Conservation (phyloP, 2,113 vertebrate genomes). For the Myrmecophaga tridactyla region DNA sequence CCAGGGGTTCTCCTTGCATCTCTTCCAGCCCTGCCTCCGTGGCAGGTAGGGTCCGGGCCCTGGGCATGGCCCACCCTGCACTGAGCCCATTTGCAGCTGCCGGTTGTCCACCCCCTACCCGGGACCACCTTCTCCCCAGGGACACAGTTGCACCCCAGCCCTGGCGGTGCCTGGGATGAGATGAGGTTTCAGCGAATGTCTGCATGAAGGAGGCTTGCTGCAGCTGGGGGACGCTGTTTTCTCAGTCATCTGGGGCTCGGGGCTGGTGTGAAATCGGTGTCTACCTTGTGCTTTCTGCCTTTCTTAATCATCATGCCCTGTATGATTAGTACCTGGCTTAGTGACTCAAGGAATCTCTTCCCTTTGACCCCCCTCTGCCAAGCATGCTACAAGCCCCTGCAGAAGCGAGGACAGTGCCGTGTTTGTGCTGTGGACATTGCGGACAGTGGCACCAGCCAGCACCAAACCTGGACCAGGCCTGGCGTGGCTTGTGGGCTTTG, state of each 20-base stretch:
- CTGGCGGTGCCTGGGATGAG: not conserved
- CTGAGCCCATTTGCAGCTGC: not conserved
- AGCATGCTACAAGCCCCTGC: not conserved
- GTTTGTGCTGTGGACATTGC: no score
- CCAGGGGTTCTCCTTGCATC: no score
- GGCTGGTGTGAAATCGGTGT: fast-evolving
- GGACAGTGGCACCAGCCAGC: no score
- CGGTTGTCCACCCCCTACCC: fast-evolving
- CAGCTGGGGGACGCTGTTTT: fast-evolving
- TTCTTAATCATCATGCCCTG: fast-evolving
- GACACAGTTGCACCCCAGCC: not conserved
- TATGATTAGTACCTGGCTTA: not conserved
- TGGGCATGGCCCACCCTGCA: not conserved
- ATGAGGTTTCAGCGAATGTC: no score
- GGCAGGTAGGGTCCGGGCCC: not conserved
- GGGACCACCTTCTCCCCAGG: fast-evolving
- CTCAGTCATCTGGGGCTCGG: not conserved
- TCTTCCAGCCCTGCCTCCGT: not conserved
- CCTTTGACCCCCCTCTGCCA: not conserved
- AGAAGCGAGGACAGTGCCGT: no score
- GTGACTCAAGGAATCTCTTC: not conserved
- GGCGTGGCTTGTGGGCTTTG: no score
- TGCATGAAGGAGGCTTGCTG: not conserved
- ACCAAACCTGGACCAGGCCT: no score
- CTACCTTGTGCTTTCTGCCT: fast-evolving